Base-by-base conservation (phyloP, 1,140 invertebrate species). In the Brachionus rotundiformis region DNA sequence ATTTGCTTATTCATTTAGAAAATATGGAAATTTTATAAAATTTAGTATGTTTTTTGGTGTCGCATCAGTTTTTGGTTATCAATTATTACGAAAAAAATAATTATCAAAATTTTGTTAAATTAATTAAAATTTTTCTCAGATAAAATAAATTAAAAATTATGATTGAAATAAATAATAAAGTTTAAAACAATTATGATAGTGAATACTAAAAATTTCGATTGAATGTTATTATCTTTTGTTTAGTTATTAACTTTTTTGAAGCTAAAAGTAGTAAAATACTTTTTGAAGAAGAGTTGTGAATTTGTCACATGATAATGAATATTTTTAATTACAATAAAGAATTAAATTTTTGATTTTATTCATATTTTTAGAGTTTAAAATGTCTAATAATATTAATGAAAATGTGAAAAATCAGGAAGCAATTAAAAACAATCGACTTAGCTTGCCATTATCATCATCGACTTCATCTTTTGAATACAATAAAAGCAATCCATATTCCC, bases 261-360 rank as follows among this genome's bases (percentile, higher is more conserved):
- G 31, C 11, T 13, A 73, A 73, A 73, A 47, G 68, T 73, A 73
- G 68, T 73, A 73, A 44, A 73, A 73, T 73, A 73, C 68, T 73
- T 73, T 68, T 73, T 73, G 6, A 73, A 73, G 16, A 0, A 33
- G 8, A 25, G 44, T 54, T 19, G 19, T 19, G 8, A 19, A 7
- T 54, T 8, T 7, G 44, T 73, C 68, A 47, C 25, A 29, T 73
- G 68, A 73, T 73, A n/a, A 33, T 33, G 5, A 29, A n/a, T 63
- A 13, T 11, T 63, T 63, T 63, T 13, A n/a, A n/a, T n/a, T n/a
- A n/a, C n/a, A n/a, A n/a, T 1, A 29, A 63, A 63, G 8, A n/a
- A 16, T 68, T 68, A 7, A 8, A 23, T 39, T 10, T 33, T 33
- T 16, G 36, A 33, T 7, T 68, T 23, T 33, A 31, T 27, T 13